Evolutionary conservation across 2,888 invertebrate genomes (phyloP), one percentile per base, ranked within the genome.

Genomic region (Ctenicera cuprea): DNA sequence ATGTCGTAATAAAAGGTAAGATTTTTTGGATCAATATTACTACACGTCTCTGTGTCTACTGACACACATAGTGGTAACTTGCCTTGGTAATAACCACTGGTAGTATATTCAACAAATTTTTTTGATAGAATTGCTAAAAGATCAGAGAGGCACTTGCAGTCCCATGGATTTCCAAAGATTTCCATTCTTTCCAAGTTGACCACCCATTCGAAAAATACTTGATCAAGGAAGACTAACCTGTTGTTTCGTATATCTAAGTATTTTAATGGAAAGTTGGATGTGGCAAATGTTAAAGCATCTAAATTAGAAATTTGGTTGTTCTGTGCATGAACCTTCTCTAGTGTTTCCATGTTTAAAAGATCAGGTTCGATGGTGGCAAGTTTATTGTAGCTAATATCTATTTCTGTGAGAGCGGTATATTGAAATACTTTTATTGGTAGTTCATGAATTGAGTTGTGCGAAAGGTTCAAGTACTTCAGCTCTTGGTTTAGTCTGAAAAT

Each of bases 91-190:
- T 78, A 78, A 54, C 72, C 71, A 8, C 66, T 57, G 20, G 61
- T 67, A 30, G 30, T 30, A 57, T 77, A 80, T 2, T 14, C 22
- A 62, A 79, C 74, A 54, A 62, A 73, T 43, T 71, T 70, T 33
- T 68, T 45, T 12, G 48, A 64, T 18, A 81, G 54, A 12, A 79
- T 7, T 9, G 37, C 33, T 14, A 78, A 16, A 14, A 81, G 48
- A 43, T 76, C 59, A 12, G 76, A 61, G 5, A 81, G 73, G 68
- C 78, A 79, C 37, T 75, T 66, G 69, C 79, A 80, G 52, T 81
- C 78, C 81, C 81, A 82, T 14, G 79, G 78, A 69, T 82, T 81
- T 14, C 77, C 79, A 33, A 69, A 74, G 50, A 81, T 76, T 69
- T 82, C 76, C 59, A 82, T 70, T 33, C 30, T 26, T 57, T 80